Evolutionary conservation across 2,888 invertebrate species (phyloP).

Genomic region (Bibio marci): DNA sequence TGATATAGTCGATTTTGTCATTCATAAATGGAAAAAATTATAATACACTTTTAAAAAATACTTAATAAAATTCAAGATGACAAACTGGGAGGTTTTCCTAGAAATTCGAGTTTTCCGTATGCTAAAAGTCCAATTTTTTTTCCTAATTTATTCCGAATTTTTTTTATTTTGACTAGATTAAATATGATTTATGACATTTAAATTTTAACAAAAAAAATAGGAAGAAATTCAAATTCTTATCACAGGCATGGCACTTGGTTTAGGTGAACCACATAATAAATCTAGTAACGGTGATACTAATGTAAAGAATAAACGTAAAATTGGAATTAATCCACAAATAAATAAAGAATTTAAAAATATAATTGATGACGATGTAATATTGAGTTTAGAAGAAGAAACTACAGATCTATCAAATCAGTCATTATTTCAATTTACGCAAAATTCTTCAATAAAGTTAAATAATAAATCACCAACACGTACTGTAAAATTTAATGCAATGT

Average conservation of each 20-base stretch:
- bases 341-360: conserved; percentile 23
- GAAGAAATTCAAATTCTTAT: conserved; percentile 51
- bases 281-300: not conserved
- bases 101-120: not conserved
- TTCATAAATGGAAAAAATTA: too few species aligned
- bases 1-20: too few species aligned
- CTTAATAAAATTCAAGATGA: too few species aligned
- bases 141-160: conserved; percentile 8
- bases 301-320: conserved; percentile 22
- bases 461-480: conserved; percentile 37
- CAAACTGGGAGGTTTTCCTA: too few species aligned
- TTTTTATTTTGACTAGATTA: too few species aligned
- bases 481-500: not conserved
- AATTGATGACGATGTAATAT: conserved; percentile 63
- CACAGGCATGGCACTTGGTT: conserved; percentile 63
- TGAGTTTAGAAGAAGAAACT: conserved; percentile 61
- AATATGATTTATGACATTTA: too few species aligned
- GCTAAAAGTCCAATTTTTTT: conserved; percentile 4
- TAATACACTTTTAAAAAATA: too few species aligned
- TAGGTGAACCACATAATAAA: conserved; percentile 35
- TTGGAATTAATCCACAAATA: conserved; percentile 16
- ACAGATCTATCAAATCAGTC: conserved; percentile 15
- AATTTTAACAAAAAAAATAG: too few species aligned
- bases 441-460: conserved; percentile 29
- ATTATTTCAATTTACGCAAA: not conserved